Conservation (phyloP, 2,113 vertebrate species). For the Ophiodon elongatus region DNA sequence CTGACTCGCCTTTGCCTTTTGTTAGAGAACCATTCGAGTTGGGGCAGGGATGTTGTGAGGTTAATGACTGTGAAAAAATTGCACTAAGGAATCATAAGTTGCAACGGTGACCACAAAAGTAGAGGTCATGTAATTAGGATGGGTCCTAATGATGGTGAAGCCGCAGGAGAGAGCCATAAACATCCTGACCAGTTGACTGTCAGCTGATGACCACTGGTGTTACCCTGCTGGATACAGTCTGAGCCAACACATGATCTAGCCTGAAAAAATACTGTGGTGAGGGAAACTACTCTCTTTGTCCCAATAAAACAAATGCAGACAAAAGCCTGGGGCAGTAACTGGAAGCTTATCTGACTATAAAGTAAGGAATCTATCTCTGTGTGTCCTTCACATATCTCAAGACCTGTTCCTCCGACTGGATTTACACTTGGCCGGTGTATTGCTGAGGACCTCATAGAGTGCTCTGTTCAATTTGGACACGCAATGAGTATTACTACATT, state of each 20-base stretch:
- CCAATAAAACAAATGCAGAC: neutral
- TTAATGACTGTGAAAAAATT: conserved; percentile 72
- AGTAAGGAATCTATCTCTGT: no score
- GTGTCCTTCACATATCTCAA: neutral
- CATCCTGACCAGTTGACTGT: conserved; percentile 60
- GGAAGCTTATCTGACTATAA: neutral
- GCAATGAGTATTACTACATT: neutral
- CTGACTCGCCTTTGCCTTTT: conserved; percentile 21
- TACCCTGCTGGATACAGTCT: conserved; percentile 72
- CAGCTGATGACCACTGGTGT: conserved; percentile 51
- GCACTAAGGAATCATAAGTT: conserved; percentile 71
- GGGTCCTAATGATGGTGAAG: conserved; percentile 70
- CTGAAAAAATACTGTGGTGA: neutral
- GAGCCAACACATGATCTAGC: neutral
- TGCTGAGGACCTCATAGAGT: no score
- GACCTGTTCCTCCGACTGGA: neutral
- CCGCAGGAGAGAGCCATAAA: conserved; percentile 61
- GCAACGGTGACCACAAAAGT: conserved; percentile 26
- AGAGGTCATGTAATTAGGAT: conserved; percentile 61
- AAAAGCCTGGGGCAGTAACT: neutral
- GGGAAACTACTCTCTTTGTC: neutral
- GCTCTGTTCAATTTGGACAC: neutral
- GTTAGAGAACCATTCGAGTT: conserved; percentile 6
- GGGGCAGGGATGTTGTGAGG: conserved; percentile 35
- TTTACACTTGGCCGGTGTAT: neutral